Evolutionary conservation across 2,888 invertebrate species (phyloP).

Genomic region (Lithophane socia): DNA sequence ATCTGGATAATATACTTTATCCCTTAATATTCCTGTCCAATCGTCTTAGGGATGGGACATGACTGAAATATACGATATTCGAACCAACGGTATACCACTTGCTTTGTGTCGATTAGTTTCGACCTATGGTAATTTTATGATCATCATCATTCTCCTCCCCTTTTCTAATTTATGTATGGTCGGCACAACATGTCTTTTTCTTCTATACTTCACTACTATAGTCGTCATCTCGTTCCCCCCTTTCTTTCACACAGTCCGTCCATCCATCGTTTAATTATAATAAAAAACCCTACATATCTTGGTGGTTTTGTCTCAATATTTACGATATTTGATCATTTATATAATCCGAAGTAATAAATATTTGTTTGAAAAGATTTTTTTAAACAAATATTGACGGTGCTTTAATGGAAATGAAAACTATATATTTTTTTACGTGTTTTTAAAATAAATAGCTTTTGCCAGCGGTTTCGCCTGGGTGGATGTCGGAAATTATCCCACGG

Average conservation of each 20-base stretch:
- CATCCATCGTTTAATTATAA: background rate
- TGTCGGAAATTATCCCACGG: too few relatives aligned
- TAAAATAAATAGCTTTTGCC: background rate
- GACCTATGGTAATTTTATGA: background rate
- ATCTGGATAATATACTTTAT: slow-evolving; percentile 51
- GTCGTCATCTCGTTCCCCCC: too few relatives aligned
- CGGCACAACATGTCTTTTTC: too few relatives aligned
- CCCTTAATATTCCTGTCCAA: slow-evolving; percentile 48
- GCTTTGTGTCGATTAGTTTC: background rate
- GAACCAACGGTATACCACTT: background rate
- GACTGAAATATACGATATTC: background rate
- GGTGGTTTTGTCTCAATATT: background rate
- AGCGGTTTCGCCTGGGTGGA: too few relatives aligned
- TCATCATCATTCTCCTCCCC: too few relatives aligned
- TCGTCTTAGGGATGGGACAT: slow-evolving; percentile 41
- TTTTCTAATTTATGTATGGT: too few relatives aligned
- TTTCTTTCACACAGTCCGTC: too few relatives aligned
- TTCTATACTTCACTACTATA: too few relatives aligned
- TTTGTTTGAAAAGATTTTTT: background rate
- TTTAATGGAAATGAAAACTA: background rate
- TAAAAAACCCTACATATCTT: background rate
- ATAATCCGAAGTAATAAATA: background rate
- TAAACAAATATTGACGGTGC: background rate
- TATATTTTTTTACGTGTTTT: background rate
- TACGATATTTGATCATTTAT: background rate